Conservation (phyloP, 2,113 vertebrate species). For the Antechinus stuartii region DNA sequence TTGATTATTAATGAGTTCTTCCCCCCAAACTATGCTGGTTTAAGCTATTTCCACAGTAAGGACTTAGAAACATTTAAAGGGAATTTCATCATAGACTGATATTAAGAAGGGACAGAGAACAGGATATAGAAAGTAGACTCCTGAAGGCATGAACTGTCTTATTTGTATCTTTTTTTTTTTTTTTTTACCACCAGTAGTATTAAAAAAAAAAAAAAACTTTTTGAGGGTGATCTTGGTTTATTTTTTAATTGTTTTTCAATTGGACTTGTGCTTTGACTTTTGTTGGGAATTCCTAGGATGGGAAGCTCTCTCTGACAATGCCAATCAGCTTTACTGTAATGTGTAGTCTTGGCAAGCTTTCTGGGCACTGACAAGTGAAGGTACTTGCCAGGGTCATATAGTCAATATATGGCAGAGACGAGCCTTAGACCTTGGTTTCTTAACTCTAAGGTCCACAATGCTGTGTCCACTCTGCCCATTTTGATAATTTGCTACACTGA, state of each 20-base stretch:
- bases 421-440: not conserved
- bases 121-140: not conserved
- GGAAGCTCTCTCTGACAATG: not conserved
- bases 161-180: not conserved
- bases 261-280: not conserved
- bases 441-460: not conserved
- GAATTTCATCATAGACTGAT: not conserved
- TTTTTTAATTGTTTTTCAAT: not conserved
- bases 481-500: not conserved
- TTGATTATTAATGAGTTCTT: not conserved
- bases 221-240: not conserved
- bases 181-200: not conserved
- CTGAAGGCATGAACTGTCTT: not conserved
- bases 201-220: not conserved
- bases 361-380: not conserved
- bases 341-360: not conserved
- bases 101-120: not conserved
- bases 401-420: not conserved
- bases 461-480: not conserved
- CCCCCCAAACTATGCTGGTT: not conserved
- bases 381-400: not conserved
- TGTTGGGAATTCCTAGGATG: not conserved
- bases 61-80: not conserved
- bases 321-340: not conserved
- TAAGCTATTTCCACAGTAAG: not conserved